A percentile compares a stretch with the other conserved stretches of the same genome.
Evolutionary conservation across 2,888 invertebrate species (phyloP).

Genomic region (Ectemnius cavifrons): DNA sequence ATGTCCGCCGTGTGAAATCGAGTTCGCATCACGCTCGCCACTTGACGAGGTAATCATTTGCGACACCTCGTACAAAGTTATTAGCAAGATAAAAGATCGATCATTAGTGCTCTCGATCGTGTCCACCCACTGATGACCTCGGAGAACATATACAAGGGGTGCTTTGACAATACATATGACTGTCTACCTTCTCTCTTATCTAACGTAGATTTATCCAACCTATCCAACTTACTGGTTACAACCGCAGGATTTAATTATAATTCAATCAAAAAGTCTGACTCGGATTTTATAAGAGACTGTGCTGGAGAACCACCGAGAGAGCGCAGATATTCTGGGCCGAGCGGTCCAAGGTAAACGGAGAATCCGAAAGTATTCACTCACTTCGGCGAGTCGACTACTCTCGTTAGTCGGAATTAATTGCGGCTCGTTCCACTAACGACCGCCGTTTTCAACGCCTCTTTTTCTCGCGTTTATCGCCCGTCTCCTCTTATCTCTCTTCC

Average conservation of each 20-base stretch:
- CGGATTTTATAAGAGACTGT: too few species aligned
- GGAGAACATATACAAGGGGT: background rate
- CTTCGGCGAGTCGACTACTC: background rate
- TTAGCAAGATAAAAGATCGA: slow-evolving; percentile 40
- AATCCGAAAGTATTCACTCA: slow-evolving; percentile 44
- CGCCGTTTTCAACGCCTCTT: slow-evolving; percentile 71
- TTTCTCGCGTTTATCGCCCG: slow-evolving; percentile 53
- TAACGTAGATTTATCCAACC: too few species aligned
- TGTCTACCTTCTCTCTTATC: background rate
- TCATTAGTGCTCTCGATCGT: slow-evolving; percentile 35
- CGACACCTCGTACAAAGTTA: slow-evolving; percentile 30
- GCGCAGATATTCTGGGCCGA: background rate
- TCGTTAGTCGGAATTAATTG: slow-evolving; percentile 72
- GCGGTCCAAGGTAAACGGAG: slow-evolving; percentile 13
- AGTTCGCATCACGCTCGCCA: background rate
- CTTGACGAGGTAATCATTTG: slow-evolving; percentile 24
- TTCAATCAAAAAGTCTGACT: too few species aligned
- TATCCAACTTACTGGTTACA: too few species aligned
- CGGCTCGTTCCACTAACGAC: slow-evolving; percentile 69
- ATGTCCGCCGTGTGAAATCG: slow-evolving; percentile 12
- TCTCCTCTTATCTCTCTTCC: slow-evolving; percentile 31
- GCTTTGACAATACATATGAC: background rate
- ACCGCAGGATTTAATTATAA: too few species aligned
- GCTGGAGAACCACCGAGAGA: background rate
- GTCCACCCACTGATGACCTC: slow-evolving; percentile 24